Conservation (phyloP, 2,113 vertebrate genomes). For the Mesembrinibis cayennensis region DNA sequence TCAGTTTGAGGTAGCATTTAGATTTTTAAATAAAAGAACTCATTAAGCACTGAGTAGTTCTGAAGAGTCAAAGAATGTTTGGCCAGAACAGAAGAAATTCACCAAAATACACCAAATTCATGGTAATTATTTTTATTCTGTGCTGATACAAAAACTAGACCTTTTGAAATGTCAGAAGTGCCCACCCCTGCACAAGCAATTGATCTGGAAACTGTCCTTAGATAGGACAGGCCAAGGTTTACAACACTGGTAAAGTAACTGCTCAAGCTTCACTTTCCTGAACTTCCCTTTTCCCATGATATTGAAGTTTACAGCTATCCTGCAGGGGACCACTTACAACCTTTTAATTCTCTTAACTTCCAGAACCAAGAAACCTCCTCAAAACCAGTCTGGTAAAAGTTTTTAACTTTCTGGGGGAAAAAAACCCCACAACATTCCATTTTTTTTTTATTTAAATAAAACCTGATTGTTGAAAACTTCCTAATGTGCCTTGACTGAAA, state of each 20-base stretch:
- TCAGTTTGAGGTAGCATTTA: background rate
- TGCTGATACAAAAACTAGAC: background rate
- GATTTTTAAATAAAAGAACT: background rate
- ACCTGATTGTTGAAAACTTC: background rate
- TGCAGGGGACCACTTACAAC: background rate
- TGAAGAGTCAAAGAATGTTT: background rate
- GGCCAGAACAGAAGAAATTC: background rate
- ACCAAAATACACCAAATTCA: background rate
- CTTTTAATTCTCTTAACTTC: background rate
- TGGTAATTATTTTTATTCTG: background rate
- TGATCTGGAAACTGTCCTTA: background rate
- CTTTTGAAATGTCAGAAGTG: background rate
- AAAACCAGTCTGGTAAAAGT: background rate
- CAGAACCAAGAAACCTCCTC: background rate
- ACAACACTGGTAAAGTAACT: background rate
- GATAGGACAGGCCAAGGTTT: background rate
- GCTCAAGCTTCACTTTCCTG: background rate
- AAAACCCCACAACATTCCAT: no score
- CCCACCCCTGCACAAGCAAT: background rate
- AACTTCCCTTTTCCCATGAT: background rate
- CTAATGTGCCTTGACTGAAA: conserved; percentile 1
- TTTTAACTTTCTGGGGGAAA: background rate
- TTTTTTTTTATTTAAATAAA: background rate
- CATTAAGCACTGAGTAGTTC: background rate
- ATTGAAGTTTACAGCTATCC: background rate